Base-by-base conservation (phyloP, 2,113 vertebrate genomes). In the Ictidomys tridecemlineatus region DNA sequence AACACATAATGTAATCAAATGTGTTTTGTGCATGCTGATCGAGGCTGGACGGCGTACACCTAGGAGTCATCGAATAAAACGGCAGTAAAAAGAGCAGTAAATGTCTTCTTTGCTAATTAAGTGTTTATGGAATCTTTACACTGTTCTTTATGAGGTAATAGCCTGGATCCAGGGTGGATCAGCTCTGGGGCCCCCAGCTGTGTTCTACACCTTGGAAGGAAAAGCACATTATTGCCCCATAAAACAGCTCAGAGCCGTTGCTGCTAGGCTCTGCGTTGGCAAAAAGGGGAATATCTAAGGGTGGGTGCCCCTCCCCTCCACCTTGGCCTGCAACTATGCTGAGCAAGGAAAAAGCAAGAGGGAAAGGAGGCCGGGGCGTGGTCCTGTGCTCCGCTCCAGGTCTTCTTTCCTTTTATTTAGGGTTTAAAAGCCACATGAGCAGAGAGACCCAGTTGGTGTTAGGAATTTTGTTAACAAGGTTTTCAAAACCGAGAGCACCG, bases 61-160 rank as follows among this genome's bases (percentile, higher is more conserved):
- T 16, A 93, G 74, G 73, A 78, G 37, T 51, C 83, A 5, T 70
- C 28, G 72, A 96, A 72, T 85, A 97, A 97, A 97, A 70, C 26
- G 42, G 37, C 17, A 94, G 82, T 90, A 93, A 97, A 96, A 74
- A 85, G 51, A 82, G 67, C 4, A 85, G 42, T 86, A 79, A 85
- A 95, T 37, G 13, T 65, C 79, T 97, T 28, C 3, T 88, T 97
- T 98, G 93, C 76, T 97, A 96, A 97, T 97, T 95, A 97, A 77
- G 65, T 89, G 79, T 67, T 93, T 92, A 85, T 88, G 94, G 79
- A 56, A 84, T 32, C 70, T 87, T 93, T 89, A 34, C 94, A 14
- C 2, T 95, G 8, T 95, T 97, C 24, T 26, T 96, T 94, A 95
- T 92, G 94, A 95, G 92, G 78, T 90, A 72, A 92, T 96, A 96